phyloP scores from a whole-genome alignment of 1,140 invertebrate species.

The Ceratoteleas bidentatus region DNA sequence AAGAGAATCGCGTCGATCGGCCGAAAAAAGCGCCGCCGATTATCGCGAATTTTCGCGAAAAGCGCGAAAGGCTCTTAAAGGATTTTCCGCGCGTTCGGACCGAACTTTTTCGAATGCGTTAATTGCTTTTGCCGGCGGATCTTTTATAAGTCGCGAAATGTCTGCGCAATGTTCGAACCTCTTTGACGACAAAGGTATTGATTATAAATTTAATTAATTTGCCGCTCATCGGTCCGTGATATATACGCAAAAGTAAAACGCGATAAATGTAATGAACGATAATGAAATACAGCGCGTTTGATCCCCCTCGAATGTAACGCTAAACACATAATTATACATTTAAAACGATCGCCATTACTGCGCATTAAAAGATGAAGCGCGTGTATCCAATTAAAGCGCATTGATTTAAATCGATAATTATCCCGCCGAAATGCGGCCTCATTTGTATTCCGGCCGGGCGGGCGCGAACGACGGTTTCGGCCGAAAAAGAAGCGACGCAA shows the following conservation, averaged over 20 bases:
- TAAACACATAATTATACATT: constrained; percentile 47
- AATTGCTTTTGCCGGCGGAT: constrained; percentile 35
- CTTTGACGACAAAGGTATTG: constrained; percentile 46
- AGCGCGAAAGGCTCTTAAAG: constrained; percentile 29
- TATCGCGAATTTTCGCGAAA: too few species aligned
- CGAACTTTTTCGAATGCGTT: constrained; percentile 43
- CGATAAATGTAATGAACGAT: constrained; percentile 50
- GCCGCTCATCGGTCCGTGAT: constrained; percentile 25
- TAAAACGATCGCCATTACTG: constrained; percentile 42
- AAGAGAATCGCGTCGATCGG: too few species aligned
- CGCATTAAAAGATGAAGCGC: constrained; percentile 52
- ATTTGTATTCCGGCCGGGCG: constrained; percentile 47
- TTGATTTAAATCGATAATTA: constrained; percentile 60
- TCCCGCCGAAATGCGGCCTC: constrained; percentile 29
- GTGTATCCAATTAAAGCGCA: constrained; percentile 50
- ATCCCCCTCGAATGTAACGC: constrained; percentile 41
- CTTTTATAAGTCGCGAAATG: constrained; percentile 33
- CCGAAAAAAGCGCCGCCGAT: too few species aligned
- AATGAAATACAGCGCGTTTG: constrained; percentile 53
- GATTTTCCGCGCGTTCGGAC: constrained; percentile 29
- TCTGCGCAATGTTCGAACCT: constrained; percentile 19
- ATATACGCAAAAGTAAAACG: constrained; percentile 44
- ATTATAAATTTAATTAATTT: constrained; percentile 61
- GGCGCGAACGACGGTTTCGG: constrained; percentile 30
- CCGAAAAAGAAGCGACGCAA: background rate